Evolutionary conservation across 2,797 vertebrate genomes (phyloP).

Genomic region (Pantherophis alleghaniensis): DNA sequence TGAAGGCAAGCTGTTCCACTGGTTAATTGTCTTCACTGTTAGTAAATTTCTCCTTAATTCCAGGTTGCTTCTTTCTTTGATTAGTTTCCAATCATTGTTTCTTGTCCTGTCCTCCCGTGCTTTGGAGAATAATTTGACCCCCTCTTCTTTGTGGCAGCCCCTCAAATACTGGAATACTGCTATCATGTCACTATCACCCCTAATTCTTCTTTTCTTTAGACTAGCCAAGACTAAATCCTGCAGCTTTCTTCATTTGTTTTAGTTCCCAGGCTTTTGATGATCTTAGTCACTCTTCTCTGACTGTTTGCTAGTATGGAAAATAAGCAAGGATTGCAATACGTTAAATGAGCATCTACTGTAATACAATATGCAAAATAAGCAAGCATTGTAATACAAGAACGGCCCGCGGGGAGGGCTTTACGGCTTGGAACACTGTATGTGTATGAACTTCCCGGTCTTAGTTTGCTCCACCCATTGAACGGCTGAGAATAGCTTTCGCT

Average conservation of each 20-base stretch:
- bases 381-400: not conserved
- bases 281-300: not conserved
- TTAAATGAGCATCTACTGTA: not conserved
- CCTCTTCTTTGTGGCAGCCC: not conserved
- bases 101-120: not conserved
- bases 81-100: not conserved
- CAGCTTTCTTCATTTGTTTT: not conserved
- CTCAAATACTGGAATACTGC: not conserved
- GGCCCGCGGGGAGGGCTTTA: accelerated
- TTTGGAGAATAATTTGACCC: not conserved
- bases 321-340: not conserved
- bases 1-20: not conserved
- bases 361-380: not conserved
- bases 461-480: not conserved
- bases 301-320: not conserved
- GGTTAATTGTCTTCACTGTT: not conserved
- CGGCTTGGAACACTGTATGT: not conserved
- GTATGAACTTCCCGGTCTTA: not conserved
- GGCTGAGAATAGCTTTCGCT: not conserved
- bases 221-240: not conserved
- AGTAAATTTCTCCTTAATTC: not conserved
- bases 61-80: not conserved
- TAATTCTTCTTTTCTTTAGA: not conserved
- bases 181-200: not conserved
- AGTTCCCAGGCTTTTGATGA: not conserved